Percentiles rank a stretch among this genome's conserved stretches.
Evolutionary conservation across 2,888 invertebrate genomes (phyloP).

Genomic region (Sinopyrophorus schimmeli): DNA sequence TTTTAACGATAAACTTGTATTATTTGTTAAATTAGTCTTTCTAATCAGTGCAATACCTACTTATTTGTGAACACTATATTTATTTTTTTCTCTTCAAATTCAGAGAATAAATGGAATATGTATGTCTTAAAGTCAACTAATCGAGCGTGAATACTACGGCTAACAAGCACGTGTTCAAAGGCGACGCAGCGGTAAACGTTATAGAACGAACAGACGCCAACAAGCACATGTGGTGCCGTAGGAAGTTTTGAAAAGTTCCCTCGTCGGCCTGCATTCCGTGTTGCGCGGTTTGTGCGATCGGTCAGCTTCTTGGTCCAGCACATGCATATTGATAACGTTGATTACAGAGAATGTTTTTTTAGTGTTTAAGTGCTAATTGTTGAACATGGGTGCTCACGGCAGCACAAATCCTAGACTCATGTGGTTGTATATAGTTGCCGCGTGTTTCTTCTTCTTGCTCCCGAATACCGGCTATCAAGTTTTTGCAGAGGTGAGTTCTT

Average conservation of each 20-base stretch:
- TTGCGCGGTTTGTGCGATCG: slow-evolving; percentile 38
- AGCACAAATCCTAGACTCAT: slow-evolving; percentile 36
- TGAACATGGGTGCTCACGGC: slow-evolving; percentile 35
- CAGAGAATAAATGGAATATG: too few species aligned
- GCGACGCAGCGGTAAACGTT: slow-evolving; percentile 30
- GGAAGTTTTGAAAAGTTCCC: slow-evolving; percentile 36
- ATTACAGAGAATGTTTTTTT: slow-evolving; percentile 30
- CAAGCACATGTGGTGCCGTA: slow-evolving; percentile 34
- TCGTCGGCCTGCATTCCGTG: slow-evolving; percentile 37
- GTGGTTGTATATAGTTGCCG: slow-evolving; percentile 36
- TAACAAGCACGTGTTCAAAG: slow-evolving; percentile 26
- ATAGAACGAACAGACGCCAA: slow-evolving; percentile 29
- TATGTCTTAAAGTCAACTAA: too few species aligned
- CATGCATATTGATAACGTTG: slow-evolving; percentile 26
- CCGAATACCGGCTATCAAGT: slow-evolving; percentile 35
- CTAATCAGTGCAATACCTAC: too few species aligned
- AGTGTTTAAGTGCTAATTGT: slow-evolving; percentile 32
- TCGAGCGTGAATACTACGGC: slow-evolving; percentile 12
- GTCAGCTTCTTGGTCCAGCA: slow-evolving; percentile 35
- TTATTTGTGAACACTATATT: too few species aligned
- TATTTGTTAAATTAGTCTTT: too few species aligned
- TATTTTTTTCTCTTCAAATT: too few species aligned
- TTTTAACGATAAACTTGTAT: too few species aligned
- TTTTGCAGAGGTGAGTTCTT: slow-evolving; percentile 38
- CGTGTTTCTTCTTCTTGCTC: slow-evolving; percentile 31